A percentile compares a stretch with the other conserved stretches of the same genome.
Evolutionary conservation across 2,797 vertebrate species (phyloP).

Genomic region (Etheostoma perlongum): DNA sequence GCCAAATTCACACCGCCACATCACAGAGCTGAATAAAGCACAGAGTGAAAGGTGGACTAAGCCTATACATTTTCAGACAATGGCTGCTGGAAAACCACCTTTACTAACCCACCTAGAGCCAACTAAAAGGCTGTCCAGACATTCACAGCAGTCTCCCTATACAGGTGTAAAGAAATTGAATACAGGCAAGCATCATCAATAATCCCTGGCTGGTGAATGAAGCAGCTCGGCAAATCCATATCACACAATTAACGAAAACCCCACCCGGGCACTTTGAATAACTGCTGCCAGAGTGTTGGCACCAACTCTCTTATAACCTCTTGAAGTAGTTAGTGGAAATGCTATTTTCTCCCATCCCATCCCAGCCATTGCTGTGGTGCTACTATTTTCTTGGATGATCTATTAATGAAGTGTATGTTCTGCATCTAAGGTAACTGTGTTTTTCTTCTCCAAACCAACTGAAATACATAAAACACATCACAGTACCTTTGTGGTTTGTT

Average conservation of each 20-base stretch:
- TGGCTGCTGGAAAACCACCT: conserved; percentile 68
- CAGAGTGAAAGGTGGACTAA: conserved; percentile 66
- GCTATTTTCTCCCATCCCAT: not conserved
- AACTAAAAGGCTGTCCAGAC: conserved; percentile 66
- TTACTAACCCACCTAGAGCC: conserved; percentile 52
- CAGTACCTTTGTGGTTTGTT: not conserved
- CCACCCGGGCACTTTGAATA: conserved; percentile 43
- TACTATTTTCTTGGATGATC: not conserved
- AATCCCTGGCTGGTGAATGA: conserved; percentile 52
- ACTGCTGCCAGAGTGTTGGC: conserved; percentile 37
- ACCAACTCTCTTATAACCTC: conserved; percentile 27
- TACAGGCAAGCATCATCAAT: conserved; percentile 65
- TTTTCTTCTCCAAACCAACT: not conserved
- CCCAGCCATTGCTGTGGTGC: not conserved
- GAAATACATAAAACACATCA: not conserved
- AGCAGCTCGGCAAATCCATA: conserved; percentile 63
- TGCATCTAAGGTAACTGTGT: too few relatives aligned
- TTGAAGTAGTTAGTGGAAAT: conserved; percentile 16
- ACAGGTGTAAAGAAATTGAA: conserved; percentile 63
- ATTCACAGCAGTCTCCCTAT: conserved; percentile 48
- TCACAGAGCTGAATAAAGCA: conserved; percentile 67
- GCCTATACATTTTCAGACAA: conserved; percentile 78
- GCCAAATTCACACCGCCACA: conserved; percentile 59
- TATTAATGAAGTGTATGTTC: not conserved
- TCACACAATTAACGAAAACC: conserved; percentile 61